These are phyloP conservation scores for Ianthella basta DNA, from an alignment of 37 sponge, comb jelly and placozoan species.

Conservation along the genomic window DNA sequence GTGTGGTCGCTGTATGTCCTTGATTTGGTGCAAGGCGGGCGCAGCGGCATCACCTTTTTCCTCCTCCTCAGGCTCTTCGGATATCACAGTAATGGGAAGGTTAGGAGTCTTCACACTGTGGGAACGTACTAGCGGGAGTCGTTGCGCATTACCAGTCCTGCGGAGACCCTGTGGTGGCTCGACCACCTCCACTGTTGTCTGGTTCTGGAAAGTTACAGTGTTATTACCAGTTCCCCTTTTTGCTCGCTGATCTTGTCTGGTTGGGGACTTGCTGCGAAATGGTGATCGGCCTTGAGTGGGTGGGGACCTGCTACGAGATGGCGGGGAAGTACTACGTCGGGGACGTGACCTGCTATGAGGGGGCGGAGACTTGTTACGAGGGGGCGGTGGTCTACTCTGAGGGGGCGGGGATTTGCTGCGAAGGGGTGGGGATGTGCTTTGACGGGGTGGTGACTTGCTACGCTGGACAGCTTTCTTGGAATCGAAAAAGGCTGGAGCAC, in stretches of 20 bases:
- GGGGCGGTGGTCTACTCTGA: background rate
- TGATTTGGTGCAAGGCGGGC: background rate
- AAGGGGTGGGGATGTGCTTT: background rate
- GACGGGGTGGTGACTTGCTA: background rate
- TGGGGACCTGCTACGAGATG: background rate
- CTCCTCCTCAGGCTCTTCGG: background rate
- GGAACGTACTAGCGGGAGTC: background rate
- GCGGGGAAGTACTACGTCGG: background rate
- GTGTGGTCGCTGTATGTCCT: conserved; percentile 1
- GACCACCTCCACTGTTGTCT: background rate
- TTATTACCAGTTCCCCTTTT: background rate
- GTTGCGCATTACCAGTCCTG: background rate
- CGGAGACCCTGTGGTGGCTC: background rate
- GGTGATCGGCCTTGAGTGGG: background rate
- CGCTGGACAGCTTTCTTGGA: background rate
- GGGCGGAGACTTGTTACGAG: background rate
- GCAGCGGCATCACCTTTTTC: background rate
- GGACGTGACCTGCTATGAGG: background rate
- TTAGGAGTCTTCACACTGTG: conserved; percentile 7
- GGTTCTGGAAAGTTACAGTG: background rate
- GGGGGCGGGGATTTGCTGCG: conserved; percentile 4
- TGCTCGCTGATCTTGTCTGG: background rate
- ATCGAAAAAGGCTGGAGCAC: background rate
- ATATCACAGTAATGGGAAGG: background rate
- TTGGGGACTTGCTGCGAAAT: background rate